Percentiles rank a stretch among this genome's conserved stretches.
Conservation (phyloP, 2,113 vertebrate species). For the Scytalopus superciliaris region DNA sequence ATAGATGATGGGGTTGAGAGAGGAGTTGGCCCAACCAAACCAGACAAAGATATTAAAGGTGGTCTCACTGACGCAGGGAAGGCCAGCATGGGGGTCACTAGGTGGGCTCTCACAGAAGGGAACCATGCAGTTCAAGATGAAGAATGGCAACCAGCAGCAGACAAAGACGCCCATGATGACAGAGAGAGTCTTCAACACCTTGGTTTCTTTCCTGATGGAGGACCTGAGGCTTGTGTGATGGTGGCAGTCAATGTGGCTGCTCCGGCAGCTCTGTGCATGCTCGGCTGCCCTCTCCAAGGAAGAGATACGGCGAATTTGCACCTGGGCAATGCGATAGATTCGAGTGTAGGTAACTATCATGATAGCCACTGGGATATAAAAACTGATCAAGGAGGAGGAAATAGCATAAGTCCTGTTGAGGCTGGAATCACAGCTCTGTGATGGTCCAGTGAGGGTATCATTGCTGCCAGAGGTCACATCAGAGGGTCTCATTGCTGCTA, state of each 20-base stretch:
- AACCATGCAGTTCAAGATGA: constrained; percentile 91
- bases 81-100: constrained; percentile 67
- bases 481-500: constrained; percentile 25
- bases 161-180: constrained; percentile 96
- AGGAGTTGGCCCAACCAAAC: constrained; percentile 97
- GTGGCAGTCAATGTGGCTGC: constrained; percentile 74
- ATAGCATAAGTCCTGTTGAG: constrained; percentile 92
- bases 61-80: constrained; percentile 92
- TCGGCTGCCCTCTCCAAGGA: constrained; percentile 89
- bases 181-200: constrained; percentile 93
- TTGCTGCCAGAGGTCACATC: not conserved
- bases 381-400: constrained; percentile 94
- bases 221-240: constrained; percentile 82
- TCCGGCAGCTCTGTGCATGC: constrained; percentile 85
- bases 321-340: constrained; percentile 92
- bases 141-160: constrained; percentile 96
- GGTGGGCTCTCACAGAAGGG: constrained; percentile 86
- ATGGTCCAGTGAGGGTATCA: not conserved
- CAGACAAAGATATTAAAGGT: constrained; percentile 95
- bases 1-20: constrained; percentile 93
- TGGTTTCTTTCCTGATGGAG: constrained; percentile 90
- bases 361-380: constrained; percentile 94
- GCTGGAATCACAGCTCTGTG: constrained; percentile 89
- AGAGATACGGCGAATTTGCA: constrained; percentile 89
- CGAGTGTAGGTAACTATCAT: constrained; percentile 95